Evolutionary conservation across 1,140 invertebrate genomes (phyloP), one percentile per base, ranked within the genome.

Genomic region (Heterodera carotae): DNA sequence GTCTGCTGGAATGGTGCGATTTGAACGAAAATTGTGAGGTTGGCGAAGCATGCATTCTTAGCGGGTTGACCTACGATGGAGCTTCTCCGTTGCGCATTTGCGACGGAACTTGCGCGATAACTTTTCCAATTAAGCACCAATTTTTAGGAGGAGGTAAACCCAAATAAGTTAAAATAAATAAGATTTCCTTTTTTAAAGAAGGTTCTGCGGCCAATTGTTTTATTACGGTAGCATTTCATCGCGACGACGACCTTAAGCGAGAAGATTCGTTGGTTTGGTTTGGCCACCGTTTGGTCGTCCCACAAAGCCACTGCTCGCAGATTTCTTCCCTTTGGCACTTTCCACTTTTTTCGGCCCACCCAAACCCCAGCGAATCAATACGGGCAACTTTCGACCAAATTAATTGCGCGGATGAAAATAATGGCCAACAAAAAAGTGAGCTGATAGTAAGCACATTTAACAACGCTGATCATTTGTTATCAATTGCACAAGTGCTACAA

Each of bases 1-100:
- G 72, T 62, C 64, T 74, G 18, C 12, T 74, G 43, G 72, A 74
- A 74, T 74, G 72, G 72, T 74, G 27, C 64, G 59, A 56, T 62
- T 31, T 74, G 36, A 74, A 62, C 39, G 59, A n/a, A 15, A 74
- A 74, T 59, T 74, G 72, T 34, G 64, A 53, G n/a, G 56, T 74
- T 6, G 72, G 36, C 29, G 56, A 74, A 33, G 10, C 18, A 39
- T 74, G 72, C 64, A 74, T 74, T 62, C 36, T 74, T 18, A 74
- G 72, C 64, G 27, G 72, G n/a, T 39, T 74, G 59, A 22, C 39
- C 39, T 74, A 74, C 34, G 62, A 66, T 27, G 62, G 33, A 27
- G 25, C 15, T 34, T 29, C 25, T 25, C 29, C 27, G 34, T 22
- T 74, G 43, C 64, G 25, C 25, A 27, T 74, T 27, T 25, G 34